Evolutionary conservation across 2,888 invertebrate species (phyloP).

Genomic region (Sminthurinus aureus): DNA sequence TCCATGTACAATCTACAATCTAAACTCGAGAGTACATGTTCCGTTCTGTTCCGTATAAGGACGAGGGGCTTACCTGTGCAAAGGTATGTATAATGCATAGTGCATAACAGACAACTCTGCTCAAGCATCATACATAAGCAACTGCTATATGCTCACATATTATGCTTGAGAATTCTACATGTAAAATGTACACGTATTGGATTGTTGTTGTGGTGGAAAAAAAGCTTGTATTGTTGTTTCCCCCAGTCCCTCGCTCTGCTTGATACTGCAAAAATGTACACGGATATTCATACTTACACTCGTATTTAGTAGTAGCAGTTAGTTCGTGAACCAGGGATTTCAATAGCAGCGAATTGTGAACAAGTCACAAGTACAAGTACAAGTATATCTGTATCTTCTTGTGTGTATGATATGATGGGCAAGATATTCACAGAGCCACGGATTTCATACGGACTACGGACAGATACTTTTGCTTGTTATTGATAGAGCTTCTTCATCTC

Average conservation of each 20-base stretch:
- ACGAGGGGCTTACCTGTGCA: background rate
- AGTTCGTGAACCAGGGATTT: background rate
- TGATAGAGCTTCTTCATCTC: background rate
- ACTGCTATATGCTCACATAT: background rate
- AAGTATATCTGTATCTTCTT: background rate
- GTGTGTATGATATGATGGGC: background rate
- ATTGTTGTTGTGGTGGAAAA: too few species aligned
- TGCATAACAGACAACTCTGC: background rate
- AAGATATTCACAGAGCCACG: too few species aligned
- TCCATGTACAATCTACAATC: background rate
- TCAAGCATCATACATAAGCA: background rate
- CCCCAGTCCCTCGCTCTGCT: background rate
- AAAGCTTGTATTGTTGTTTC: background rate
- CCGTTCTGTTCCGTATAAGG: constrained; percentile 7
- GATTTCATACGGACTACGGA: too few species aligned
- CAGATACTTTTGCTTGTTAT: background rate
- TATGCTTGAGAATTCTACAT: background rate
- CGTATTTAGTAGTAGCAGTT: background rate
- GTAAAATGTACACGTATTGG: too few species aligned
- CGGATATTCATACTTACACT: too few species aligned
- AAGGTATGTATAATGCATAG: background rate
- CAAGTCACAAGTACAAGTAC: too few species aligned
- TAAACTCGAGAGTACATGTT: background rate
- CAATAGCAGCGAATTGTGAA: background rate
- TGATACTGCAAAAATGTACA: background rate